Base-by-base conservation (phyloP, 2,888 invertebrate species). In the Tachina grossa region DNA sequence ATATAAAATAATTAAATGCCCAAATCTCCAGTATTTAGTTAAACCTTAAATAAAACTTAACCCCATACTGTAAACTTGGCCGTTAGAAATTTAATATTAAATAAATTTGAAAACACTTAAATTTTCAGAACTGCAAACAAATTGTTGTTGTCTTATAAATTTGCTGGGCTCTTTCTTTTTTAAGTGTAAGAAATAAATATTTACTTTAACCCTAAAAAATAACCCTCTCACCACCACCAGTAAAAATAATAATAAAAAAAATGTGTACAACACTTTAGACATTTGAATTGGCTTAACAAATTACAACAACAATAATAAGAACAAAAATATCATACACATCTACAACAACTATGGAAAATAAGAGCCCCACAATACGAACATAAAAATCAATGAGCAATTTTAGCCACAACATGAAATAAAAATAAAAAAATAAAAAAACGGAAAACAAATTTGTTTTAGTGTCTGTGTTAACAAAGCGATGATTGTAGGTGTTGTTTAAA, bases 341-440 rank as follows among this genome's bases (percentile, higher is more conserved):
- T 69, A 57, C 76, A 71, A 49, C 55, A 82, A 22, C 41, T 45
- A 53, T 61, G 71, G 14, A 31, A 81, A 41, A 59, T 61, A 69
- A 75, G 14, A 76, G 71, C 69, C 31, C 31, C 63, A 39, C 49
- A 76, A 74, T 22, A 61, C 41, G 41, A 61, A 72, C 72, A 83
- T 74, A 78, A 78, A 78, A 78, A 72, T 74, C 77, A 78, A 83
- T 78, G 77, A 78, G 72, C 72, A 78, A 66, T 72, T 72, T 49
- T 10, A 74, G 22, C 41, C 47, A 68, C 59, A 63, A 31, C 31
- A 31, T 31, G 31, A 31, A 31, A 31, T 6, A 5, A n/a, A n/a
- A n/a, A n/a, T 6, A 31, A 31, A 31, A 31, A 8, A 57, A 43
- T 9, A 59, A 14, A 43, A 51, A 22, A 66, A 76, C 53, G 16